Percentiles rank a stretch among this genome's conserved stretches.
phyloP scores from a whole-genome alignment of 30 jellyfish, hydroid and myxozoan genomes.

The Aurelia coerulea region DNA sequence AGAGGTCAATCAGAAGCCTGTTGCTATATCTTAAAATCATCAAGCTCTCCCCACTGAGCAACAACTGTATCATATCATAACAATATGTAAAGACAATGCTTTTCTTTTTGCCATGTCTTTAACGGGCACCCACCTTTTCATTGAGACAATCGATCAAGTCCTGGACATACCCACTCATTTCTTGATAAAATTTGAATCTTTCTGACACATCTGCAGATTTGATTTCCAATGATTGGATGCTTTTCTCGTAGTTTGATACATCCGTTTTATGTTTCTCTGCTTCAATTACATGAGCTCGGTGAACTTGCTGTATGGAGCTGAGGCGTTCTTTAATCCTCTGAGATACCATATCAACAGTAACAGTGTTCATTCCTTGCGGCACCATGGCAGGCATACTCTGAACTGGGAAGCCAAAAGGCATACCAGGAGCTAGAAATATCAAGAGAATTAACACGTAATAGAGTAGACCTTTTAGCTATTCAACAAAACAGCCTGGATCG shows the following conservation, averaged over 20 bases:
- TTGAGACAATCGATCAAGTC: constrained; percentile 94
- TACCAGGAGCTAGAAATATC: constrained; percentile 29
- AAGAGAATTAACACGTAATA: neutral
- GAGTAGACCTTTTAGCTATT: too few species aligned
- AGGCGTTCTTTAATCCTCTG: constrained; percentile 81
- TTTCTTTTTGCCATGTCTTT: neutral
- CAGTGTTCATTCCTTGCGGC: constrained; percentile 46
- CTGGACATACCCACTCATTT: constrained; percentile 90
- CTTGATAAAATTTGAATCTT: constrained; percentile 88
- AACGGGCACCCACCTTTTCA: constrained; percentile 85
- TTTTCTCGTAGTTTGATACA: constrained; percentile 62
- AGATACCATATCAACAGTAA: constrained; percentile 85
- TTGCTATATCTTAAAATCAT: too few species aligned
- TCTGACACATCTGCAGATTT: constrained; percentile 87
- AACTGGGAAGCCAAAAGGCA: constrained; percentile 59
- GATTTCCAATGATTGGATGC: constrained; percentile 76
- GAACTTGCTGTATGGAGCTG: constrained; percentile 81
- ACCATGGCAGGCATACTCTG: constrained; percentile 62
- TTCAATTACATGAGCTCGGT: constrained; percentile 84
- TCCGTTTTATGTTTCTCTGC: constrained; percentile 73
- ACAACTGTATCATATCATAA: too few species aligned
- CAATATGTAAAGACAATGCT: too few species aligned
- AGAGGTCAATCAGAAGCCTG: too few species aligned
- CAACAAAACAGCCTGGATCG: too few species aligned
- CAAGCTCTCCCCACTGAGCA: too few species aligned